Percentiles rank a stretch among this genome's conserved stretches.
These are phyloP conservation scores for Apodemia duryi DNA, from an alignment of 2,888 invertebrate genomes.

Conservation along the genomic window DNA sequence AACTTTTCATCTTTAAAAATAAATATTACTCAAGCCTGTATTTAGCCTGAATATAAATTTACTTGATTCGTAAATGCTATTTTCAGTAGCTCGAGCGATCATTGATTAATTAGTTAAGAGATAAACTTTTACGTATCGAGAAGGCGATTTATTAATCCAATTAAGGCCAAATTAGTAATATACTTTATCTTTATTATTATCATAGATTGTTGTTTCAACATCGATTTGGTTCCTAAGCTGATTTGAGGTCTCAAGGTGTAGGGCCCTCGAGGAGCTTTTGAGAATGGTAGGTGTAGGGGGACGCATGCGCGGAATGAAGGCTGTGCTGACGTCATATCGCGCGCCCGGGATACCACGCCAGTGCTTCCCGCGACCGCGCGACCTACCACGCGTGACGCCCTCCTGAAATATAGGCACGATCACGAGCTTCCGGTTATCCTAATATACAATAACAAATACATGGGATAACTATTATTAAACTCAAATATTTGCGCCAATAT, in stretches of 20 bases:
- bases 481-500: slow-evolving; percentile 31
- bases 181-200: slow-evolving; percentile 23
- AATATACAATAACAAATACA: slow-evolving; percentile 43
- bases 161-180: slow-evolving; percentile 12
- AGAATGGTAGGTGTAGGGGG: slow-evolving; percentile 46
- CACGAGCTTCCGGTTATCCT: slow-evolving; percentile 64
- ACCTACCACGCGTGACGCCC: slow-evolving; percentile 66
- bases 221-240: slow-evolving; percentile 74
- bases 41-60: too few species aligned
- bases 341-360: slow-evolving; percentile 67
- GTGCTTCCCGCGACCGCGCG: slow-evolving; percentile 71
- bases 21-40: too few species aligned
- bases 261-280: slow-evolving; percentile 68
- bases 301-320: slow-evolving; percentile 65
- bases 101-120: slow-evolving; percentile 1
- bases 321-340: slow-evolving; percentile 69
- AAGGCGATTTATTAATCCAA: slow-evolving; percentile 16
- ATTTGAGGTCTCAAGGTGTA: slow-evolving; percentile 75
- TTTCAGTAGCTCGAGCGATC: neutral
- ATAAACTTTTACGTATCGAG: neutral
- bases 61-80: neutral
- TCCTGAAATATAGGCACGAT: slow-evolving; percentile 49
- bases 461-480: neutral
- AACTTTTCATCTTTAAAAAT: too few species aligned
- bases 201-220: slow-evolving; percentile 65